Evolutionary conservation across 2,797 vertebrate genomes (phyloP), one percentile per base, ranked within the genome.

Genomic region (Anabas testudineus): DNA sequence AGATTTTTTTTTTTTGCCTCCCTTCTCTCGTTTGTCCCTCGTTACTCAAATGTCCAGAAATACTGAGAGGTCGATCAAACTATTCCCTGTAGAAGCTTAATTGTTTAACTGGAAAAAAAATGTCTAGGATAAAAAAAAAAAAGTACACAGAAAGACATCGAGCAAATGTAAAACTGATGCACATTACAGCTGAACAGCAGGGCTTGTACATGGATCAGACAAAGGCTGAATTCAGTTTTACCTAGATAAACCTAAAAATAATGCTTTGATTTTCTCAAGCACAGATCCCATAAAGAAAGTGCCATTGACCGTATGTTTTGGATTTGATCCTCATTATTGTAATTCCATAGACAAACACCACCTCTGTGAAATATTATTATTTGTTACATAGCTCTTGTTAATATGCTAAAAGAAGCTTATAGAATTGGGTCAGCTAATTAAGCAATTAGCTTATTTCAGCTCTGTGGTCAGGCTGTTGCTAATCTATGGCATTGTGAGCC

Each of bases 381-480:
- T 92, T 93, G 92, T 92, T 90, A 85, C 86, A 88, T 90, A 84
- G 92, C 92, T 93, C 81, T 76, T 86, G 91, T 89, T 94, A 95
- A 94, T 95, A 88, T 91, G 92, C 89, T 89, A 84, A 93, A 94
- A 94, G 92, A 88, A 91, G 92, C 91, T 94, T 95, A 94, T 92
- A 80, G 90, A 95, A 94, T 93, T 94, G 91, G 92, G 94, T 95
- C 93, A 93, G 90, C 93, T 95, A 94, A 95, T 95, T 94, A 94
- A 94, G 93, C 91, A 95, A 94, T 95, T 95, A 95, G 90, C 92
- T 94, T 90, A 92, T 93, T 94, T 88, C 90, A 81, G 91, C 92
- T 93, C 90, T 91, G 87, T 88, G 89, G 93, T 94, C 93, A 92
- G 91, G 91, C 91, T 86, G 80, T 81, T 67, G 46, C 91, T 94